Conservation (phyloP, 2,113 vertebrate genomes). For the Poecile atricapillus region DNA sequence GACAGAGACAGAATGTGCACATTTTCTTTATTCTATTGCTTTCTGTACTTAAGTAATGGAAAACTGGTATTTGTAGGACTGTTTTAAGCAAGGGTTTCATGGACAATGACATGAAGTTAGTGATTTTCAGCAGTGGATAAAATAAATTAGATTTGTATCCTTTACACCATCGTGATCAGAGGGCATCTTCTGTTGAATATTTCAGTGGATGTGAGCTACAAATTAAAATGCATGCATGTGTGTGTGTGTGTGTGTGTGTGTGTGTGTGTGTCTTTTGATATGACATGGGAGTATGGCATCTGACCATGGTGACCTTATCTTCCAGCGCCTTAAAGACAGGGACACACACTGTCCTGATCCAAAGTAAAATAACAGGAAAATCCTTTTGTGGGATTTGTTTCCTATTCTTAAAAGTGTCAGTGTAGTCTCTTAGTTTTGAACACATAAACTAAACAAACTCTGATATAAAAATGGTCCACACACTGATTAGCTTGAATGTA, state of each 20-base stretch:
- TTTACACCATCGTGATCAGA: neutral
- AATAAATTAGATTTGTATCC: neutral
- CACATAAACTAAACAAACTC: neutral
- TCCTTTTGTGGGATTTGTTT: neutral
- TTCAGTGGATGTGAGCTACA: neutral
- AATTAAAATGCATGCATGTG: neutral
- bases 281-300: neutral
- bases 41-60: neutral
- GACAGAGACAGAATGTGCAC: neutral
- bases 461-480: neutral
- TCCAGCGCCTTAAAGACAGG: neutral
- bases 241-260: neutral
- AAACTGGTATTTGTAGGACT: neutral
- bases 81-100: neutral
- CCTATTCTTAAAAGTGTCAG: neutral
- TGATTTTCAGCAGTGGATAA: neutral
- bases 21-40: neutral
- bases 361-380: neutral
- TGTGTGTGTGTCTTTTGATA: neutral
- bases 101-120: neutral
- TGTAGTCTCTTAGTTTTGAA: neutral
- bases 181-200: neutral
- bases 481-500: neutral
- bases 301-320: neutral
- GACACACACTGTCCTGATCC: neutral